Percentiles rank a stretch among this genome's conserved stretches.
phyloP scores from a whole-genome alignment of 2,888 invertebrate genomes.

The Oasisia sp. region DNA sequence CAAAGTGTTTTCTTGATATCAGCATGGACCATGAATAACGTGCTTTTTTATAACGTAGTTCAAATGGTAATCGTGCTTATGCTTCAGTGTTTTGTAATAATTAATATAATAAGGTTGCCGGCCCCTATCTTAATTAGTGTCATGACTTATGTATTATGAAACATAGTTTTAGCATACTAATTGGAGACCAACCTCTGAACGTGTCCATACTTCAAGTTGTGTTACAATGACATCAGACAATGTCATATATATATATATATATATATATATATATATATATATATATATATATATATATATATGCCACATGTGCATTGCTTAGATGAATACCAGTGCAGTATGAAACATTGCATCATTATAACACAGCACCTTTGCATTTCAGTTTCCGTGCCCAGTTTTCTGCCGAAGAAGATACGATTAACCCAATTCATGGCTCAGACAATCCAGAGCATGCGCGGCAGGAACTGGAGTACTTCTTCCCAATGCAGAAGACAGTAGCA shows the following conservation, averaged over 20 bases:
- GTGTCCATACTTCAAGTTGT: conserved; percentile 6
- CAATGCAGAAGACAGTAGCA: conserved; percentile 64
- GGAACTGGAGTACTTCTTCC: conserved; percentile 65
- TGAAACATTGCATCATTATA: not conserved
- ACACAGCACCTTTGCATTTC: conserved; percentile 25
- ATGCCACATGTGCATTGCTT: not conserved
- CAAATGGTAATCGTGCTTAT: not conserved
- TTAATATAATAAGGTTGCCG: too few relatives aligned
- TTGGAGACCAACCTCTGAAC: not conserved
- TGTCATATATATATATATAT: too few relatives aligned
- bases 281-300: too few relatives aligned
- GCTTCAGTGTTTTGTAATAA: not conserved
- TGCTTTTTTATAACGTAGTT: too few relatives aligned
- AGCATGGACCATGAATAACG: too few relatives aligned
- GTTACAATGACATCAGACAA: not conserved
- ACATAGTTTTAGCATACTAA: not conserved
- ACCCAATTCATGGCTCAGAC: conserved; percentile 64
- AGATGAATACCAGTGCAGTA: not conserved
- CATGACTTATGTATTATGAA: not conserved
- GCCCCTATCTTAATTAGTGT: not conserved
- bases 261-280: too few relatives aligned
- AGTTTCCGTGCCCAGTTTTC: conserved; percentile 63
- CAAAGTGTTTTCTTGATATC: too few relatives aligned
- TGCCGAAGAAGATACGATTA: conserved; percentile 52
- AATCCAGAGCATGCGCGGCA: conserved; percentile 52